Evolutionary conservation across 2,797 vertebrate genomes (phyloP), one percentile per base, ranked within the genome.

Genomic region (Enteromius treurensis): DNA sequence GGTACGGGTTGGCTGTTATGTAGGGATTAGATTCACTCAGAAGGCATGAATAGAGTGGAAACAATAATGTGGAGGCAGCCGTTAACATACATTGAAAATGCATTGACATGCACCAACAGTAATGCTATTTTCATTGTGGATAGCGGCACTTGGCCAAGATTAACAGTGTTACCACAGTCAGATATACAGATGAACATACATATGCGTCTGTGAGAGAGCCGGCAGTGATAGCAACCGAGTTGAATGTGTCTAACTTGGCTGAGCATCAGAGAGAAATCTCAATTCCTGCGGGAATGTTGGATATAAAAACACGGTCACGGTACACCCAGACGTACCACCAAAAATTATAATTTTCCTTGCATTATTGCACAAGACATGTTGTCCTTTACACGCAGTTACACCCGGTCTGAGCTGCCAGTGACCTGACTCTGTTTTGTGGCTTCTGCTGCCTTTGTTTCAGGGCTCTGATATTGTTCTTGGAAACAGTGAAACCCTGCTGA

Each of bases 401-500:
- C 68, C 55, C 19, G 45, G 70, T 67, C 80, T 82, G 58, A 55
- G 74, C 65, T 62, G 60, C 29, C 47, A 67, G 51, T 74, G 64
- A 58, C 60, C 37, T 6, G n/a, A 71, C 32, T 58, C 75, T 87
- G 68, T 89, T 23, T 83, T 88, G 88, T 86, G 77, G 78, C 60
- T 86, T 86, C 51, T 53, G 76, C 80, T 68, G 70, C 83, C 60
- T 87, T 90, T 88, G 77, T 89, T 90, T 88, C 14, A 29, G 85
- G 84, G 77, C 78, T 86, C 45, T 60, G 86, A 86, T 92, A 88
- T 89, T 85, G 90, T 91, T 94, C 87, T 94, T 93, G 91, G 91
- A 93, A 90, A 86, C 60, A 86, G 86, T 70, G 65, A 88, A 85
- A 81, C 84, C 77, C 87, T 86, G 85, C 87, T 77, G 29, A 91